Percentiles rank a stretch among this genome's conserved stretches.
Conservation (phyloP, 2,888 invertebrate genomes). For the Salticus scenicus region DNA sequence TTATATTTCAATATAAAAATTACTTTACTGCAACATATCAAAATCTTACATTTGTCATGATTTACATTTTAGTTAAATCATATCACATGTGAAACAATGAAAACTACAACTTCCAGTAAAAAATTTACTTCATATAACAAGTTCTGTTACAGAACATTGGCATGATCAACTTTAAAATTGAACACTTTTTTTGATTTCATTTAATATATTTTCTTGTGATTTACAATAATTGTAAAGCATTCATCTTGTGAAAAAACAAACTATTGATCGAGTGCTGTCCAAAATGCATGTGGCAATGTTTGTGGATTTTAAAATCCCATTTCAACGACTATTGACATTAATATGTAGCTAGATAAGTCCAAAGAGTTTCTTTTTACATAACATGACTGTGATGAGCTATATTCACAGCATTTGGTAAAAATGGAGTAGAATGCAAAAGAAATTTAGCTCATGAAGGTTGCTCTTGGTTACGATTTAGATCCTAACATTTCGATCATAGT, state of each 20-base stretch:
- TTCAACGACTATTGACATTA: neutral
- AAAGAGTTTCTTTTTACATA: neutral
- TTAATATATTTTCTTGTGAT: too few relatives aligned
- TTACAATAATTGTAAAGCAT: constrained; percentile 15
- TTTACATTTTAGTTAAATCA: too few relatives aligned
- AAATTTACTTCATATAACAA: neutral
- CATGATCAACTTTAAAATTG: neutral
- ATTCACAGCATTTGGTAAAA: neutral
- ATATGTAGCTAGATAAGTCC: neutral
- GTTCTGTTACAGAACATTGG: constrained; percentile 6
- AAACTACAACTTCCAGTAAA: neutral
- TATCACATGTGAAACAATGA: too few relatives aligned
- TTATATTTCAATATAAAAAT: too few relatives aligned
- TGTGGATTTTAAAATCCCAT: neutral
- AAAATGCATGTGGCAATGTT: constrained; percentile 1
- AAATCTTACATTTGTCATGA: too few relatives aligned
- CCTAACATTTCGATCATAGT: too few relatives aligned
- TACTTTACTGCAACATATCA: too few relatives aligned
- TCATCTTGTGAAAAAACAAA: neutral
- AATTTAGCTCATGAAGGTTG: neutral
- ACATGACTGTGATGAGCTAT: neutral
- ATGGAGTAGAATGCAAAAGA: neutral
- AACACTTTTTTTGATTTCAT: constrained; percentile 2
- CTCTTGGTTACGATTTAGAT: too few relatives aligned
- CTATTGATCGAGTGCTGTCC: neutral